phyloP scores from a whole-genome alignment of 2,888 invertebrate species.

The Boloria euphrosyne region DNA sequence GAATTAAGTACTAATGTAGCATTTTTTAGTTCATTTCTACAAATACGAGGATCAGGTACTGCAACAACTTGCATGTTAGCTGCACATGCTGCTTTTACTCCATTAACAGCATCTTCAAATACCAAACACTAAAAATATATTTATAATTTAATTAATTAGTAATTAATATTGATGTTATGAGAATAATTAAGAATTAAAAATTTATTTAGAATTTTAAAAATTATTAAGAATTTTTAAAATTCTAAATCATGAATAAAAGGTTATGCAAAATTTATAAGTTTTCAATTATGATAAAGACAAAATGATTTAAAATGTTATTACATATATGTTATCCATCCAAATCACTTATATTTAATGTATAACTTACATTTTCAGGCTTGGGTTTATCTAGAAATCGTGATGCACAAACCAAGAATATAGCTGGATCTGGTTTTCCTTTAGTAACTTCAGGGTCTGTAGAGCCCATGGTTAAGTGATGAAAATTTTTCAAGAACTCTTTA shows the following conservation, averaged over 20 bases:
- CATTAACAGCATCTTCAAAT: slow-evolving; percentile 96
- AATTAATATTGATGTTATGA: neutral
- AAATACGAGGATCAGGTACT: slow-evolving; percentile 85
- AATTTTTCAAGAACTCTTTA: slow-evolving; percentile 84
- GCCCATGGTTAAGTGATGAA: slow-evolving; percentile 89
- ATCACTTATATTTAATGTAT: too few species aligned
- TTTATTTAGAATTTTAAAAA: neutral
- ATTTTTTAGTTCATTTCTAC: slow-evolving; percentile 50
- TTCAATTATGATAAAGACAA: too few species aligned
- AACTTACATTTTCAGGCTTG: slow-evolving; percentile 79
- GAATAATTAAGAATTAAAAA: neutral
- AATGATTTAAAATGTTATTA: too few species aligned
- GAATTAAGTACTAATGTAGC: slow-evolving; percentile 88
- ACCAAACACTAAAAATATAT: slow-evolving; percentile 86
- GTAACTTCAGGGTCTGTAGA: slow-evolving; percentile 92
- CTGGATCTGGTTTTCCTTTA: slow-evolving; percentile 93
- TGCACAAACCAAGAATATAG: slow-evolving; percentile 91
- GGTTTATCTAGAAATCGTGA: slow-evolving; percentile 86
- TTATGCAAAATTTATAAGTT: too few species aligned
- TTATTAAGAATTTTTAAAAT: neutral
- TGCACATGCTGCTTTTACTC: slow-evolving; percentile 88
- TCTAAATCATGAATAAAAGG: too few species aligned
- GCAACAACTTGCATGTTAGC: slow-evolving; percentile 94
- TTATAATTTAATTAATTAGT: neutral
- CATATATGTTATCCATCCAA: too few species aligned